A percentile compares a stretch with the other conserved stretches of the same genome.
These are phyloP conservation scores for Halocynthia roretzi DNA, from an alignment of 23 tunicate genomes.

Conservation along the genomic window DNA sequence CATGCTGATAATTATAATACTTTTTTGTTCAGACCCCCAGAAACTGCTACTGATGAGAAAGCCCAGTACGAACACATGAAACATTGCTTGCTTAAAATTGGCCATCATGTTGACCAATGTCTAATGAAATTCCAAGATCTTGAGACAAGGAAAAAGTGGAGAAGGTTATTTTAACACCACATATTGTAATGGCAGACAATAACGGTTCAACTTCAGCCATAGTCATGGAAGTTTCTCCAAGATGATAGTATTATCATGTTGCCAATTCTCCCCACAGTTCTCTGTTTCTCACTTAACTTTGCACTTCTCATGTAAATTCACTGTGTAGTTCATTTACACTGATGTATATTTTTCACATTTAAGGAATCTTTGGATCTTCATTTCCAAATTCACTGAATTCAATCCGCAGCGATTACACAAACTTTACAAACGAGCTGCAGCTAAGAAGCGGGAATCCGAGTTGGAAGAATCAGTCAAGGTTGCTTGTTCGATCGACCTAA, in stretches of 20 bases:
- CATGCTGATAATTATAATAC: background rate
- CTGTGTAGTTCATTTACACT: background rate
- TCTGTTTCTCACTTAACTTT: too few species aligned
- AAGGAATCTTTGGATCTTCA: slow-evolving; percentile 82
- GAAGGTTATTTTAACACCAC: slow-evolving; percentile 16
- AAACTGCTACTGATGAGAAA: slow-evolving; percentile 60
- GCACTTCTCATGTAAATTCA: background rate
- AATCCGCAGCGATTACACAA: slow-evolving; percentile 67
- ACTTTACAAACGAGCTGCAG: slow-evolving; percentile 39
- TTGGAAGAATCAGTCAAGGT: slow-evolving; percentile 23
- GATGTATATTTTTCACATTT: background rate
- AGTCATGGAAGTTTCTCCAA: too few species aligned
- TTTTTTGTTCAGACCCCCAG: slow-evolving; percentile 37
- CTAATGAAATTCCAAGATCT: slow-evolving; percentile 51
- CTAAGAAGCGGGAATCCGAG: slow-evolving; percentile 43
- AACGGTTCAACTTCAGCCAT: too few species aligned
- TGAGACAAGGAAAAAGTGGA: slow-evolving; percentile 27
- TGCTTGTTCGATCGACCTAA: background rate
- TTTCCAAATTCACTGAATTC: slow-evolving; percentile 80
- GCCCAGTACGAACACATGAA: slow-evolving; percentile 62
- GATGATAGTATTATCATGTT: too few species aligned
- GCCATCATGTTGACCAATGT: slow-evolving; percentile 77
- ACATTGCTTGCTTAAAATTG: slow-evolving; percentile 76
- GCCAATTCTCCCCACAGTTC: too few species aligned
- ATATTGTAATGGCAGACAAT: too few species aligned